Evolutionary conservation across 2,113 vertebrate species (phyloP).

Genomic region (Epinephelus moara): DNA sequence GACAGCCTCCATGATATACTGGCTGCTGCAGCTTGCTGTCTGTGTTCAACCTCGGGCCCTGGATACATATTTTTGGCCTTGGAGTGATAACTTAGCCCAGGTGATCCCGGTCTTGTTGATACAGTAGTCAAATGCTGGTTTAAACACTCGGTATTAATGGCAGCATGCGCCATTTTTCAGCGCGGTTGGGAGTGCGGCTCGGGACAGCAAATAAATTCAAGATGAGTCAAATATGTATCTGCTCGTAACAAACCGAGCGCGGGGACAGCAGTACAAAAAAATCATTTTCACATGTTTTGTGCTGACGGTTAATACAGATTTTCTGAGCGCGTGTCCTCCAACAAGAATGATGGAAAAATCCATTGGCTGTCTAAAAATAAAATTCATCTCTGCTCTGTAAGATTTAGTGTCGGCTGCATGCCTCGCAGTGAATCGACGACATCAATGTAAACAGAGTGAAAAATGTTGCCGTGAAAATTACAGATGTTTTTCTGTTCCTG

Average conservation of each 20-base stretch:
- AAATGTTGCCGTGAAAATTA: conserved; percentile 95
- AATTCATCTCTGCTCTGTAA: conserved; percentile 96
- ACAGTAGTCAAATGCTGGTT: conserved; percentile 88
- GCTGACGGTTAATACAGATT: conserved; percentile 58
- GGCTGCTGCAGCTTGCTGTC: conserved; percentile 59
- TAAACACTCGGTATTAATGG: conserved; percentile 38
- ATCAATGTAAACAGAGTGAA: conserved; percentile 96
- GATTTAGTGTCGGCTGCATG: conserved; percentile 94
- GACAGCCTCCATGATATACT: conserved; percentile 72
- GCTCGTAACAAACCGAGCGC: conserved; percentile 35
- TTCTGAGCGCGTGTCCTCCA: conserved; percentile 81
- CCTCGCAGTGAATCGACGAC: conserved; percentile 92
- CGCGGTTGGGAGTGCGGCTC: conserved; percentile 6
- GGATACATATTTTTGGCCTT: conserved; percentile 66
- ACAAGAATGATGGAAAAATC: conserved; percentile 96
- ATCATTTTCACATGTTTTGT: conserved; percentile 59
- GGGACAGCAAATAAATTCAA: conserved; percentile 45
- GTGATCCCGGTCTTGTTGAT: conserved; percentile 90
- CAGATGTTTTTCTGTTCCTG: conserved; percentile 71
- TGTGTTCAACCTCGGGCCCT: conserved; percentile 40
- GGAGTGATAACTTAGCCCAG: conserved; percentile 91
- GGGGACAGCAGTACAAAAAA: conserved; percentile 34
- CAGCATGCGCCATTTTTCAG: conserved; percentile 23
- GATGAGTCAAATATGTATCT: conserved; percentile 45
- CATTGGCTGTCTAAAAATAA: conserved; percentile 95